Base-by-base conservation (phyloP, 1,140 invertebrate species). In the Pseudomyrmex pallidus region DNA sequence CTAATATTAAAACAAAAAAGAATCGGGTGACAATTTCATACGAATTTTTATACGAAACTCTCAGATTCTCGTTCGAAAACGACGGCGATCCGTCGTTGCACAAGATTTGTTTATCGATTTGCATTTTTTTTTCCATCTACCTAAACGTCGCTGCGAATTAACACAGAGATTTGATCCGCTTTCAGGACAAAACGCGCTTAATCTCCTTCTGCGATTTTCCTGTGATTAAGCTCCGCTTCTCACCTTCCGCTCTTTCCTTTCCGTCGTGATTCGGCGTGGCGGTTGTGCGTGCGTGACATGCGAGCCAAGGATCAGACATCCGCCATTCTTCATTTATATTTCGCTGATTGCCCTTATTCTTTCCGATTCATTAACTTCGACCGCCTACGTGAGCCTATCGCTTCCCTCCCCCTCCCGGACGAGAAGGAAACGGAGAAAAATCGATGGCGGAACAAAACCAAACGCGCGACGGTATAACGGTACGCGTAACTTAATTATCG, bases 311-410 rank as follows among this genome's bases (percentile, higher is more conserved):
- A 83, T 86, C 72, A 61, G 63, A 35, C 35, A 35, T 82, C 73
- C 82, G 85, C 87, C 90, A 90, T 91, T 89, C 90, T 90, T 93
- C 92, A 92, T 93, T 93, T 93, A 93, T 93, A 94, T 93, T 94
- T 94, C 86, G 91, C 91, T 94, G 93, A 94, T 94, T 94, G 93
- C 90, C 91, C 90, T 93, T 93, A 93, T 93, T 94, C 91, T 91
- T 93, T 93, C 90, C 92, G 91, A 93, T 93, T 94, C 93, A 93
- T 93, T 94, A 93, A 93, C 86, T 92, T 88, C 68, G 85, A 67
- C 61, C 74, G 74, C 70, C 78, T 82, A 85, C 78, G 85, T 88
- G 77, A 72, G 87, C 87, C 91, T 91, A 91, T 90, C 91, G 73
- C 54, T 35, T 7, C 35, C 54, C 48, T 62, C 61, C 59, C 4